Percentiles rank a stretch among this genome's conserved stretches.
Conservation (phyloP, 2,113 vertebrate species). For the Strigops habroptila region DNA sequence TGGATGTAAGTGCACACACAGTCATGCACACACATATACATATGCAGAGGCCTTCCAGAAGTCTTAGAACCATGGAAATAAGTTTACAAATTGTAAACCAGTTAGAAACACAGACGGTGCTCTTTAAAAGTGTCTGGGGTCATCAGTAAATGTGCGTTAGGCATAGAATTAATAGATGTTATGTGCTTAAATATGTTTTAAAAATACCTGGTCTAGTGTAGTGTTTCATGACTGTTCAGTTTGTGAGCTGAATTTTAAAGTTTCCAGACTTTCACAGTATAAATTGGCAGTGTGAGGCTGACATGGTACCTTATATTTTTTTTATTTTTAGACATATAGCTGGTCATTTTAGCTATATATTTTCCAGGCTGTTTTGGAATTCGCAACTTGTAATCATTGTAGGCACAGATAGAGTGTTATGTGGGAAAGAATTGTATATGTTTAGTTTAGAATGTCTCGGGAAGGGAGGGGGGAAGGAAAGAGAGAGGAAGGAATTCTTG, state of each 20-base stretch:
- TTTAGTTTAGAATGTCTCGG: neutral
- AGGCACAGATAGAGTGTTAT: neutral
- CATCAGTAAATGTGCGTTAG: neutral
- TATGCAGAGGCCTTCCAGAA: fast-evolving
- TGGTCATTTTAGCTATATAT: neutral
- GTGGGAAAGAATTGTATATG: neutral
- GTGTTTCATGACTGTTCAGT: neutral
- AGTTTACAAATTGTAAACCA: neutral
- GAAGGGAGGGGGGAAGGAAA: fast-evolving
- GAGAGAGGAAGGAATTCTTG: neutral
- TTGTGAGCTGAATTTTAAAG: neutral
- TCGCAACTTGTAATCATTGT: neutral
- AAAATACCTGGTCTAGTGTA: neutral
- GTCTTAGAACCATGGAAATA: neutral
- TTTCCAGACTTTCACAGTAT: neutral
- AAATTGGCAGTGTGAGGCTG: neutral
- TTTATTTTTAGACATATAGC: neutral
- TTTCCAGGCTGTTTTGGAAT: neutral
- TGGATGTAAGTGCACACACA: fast-evolving
- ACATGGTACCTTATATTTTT: fast-evolving
- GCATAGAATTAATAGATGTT: neutral
- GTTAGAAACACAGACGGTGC: neutral
- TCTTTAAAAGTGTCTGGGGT: neutral
- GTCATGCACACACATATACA: fast-evolving
- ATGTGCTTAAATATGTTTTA: neutral